phyloP scores from a whole-genome alignment of 2,797 vertebrate species.

The Fundulus diaphanus region DNA sequence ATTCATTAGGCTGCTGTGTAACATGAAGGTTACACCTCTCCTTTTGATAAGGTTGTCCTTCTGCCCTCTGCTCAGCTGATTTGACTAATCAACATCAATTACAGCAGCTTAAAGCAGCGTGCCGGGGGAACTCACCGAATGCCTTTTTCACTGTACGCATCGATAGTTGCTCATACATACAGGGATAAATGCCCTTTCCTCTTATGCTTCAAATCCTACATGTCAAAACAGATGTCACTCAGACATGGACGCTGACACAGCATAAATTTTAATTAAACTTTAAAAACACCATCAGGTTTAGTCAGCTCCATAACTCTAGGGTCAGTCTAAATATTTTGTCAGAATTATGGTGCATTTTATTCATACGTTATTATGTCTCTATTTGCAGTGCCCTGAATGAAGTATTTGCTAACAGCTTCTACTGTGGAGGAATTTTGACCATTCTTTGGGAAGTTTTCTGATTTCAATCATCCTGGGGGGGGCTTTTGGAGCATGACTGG shows the following conservation, averaged over 20 bases:
- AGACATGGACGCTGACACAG: conserved; percentile 16
- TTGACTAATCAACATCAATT: conserved; percentile 76
- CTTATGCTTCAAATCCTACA: conserved; percentile 25
- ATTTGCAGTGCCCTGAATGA: too few species aligned
- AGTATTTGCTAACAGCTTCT: not conserved
- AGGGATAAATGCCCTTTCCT: conserved; percentile 35
- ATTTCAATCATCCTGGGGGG: not conserved
- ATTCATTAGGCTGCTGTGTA: conserved; percentile 48
- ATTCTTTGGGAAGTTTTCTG: not conserved
- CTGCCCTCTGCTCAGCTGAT: conserved; percentile 54
- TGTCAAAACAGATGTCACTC: conserved; percentile 32
- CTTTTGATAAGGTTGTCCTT: conserved; percentile 61
- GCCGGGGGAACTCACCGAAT: conserved; percentile 38
- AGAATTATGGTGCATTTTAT: not conserved
- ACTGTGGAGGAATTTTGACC: not conserved
- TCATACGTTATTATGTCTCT: too few species aligned
- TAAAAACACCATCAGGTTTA: not conserved
- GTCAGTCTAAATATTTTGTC: not conserved
- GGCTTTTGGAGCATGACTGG: not conserved
- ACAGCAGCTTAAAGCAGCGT: conserved; percentile 50
- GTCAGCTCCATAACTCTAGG: not conserved
- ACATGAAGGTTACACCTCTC: conserved; percentile 52
- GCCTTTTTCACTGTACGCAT: conserved; percentile 30
- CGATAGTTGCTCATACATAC: conserved; percentile 20
- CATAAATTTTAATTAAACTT: not conserved